phyloP scores from a whole-genome alignment of 1,140 invertebrate species.

The Scaptomyza montana region DNA sequence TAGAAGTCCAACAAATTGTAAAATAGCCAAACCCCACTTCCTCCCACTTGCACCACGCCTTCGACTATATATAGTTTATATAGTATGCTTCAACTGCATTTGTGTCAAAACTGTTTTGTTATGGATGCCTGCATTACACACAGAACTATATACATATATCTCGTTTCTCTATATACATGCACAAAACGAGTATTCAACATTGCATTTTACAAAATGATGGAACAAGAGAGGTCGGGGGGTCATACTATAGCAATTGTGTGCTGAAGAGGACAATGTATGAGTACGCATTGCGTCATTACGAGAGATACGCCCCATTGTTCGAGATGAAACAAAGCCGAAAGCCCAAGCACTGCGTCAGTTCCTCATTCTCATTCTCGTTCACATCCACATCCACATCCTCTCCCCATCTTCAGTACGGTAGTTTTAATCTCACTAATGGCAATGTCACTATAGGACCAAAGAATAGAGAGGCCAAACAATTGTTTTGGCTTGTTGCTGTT shows the following conservation, averaged over 20 bases:
- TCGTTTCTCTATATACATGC: not conserved
- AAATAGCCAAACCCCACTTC: not conserved
- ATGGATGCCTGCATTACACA: slow-evolving; percentile 64
- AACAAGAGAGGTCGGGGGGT: no score
- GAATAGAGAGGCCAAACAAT: slow-evolving; percentile 9
- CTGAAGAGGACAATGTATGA: slow-evolving; percentile 62
- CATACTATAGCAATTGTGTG: slow-evolving; percentile 43
- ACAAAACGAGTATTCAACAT: not conserved
- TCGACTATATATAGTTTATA: slow-evolving; percentile 7
- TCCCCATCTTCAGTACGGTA: slow-evolving; percentile 31
- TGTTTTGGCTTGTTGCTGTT: slow-evolving; percentile 13
- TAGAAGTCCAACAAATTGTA: slow-evolving; percentile 31
- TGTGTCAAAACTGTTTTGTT: slow-evolving; percentile 74
- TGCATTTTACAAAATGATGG: not conserved
- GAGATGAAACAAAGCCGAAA: slow-evolving; percentile 38
- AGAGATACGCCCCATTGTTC: slow-evolving; percentile 62
- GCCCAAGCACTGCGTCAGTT: slow-evolving; percentile 52
- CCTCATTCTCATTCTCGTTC: not conserved
- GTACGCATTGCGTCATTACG: slow-evolving; percentile 77
- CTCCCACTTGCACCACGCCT: not conserved
- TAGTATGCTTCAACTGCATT: slow-evolving; percentile 46
- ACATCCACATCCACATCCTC: not conserved
- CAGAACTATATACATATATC: slow-evolving; percentile 40
- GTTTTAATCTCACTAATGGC: slow-evolving; percentile 82
- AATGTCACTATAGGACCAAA: slow-evolving; percentile 15